phyloP scores from a whole-genome alignment of 2,888 invertebrate genomes.

The Teleogryllus oceanicus region DNA sequence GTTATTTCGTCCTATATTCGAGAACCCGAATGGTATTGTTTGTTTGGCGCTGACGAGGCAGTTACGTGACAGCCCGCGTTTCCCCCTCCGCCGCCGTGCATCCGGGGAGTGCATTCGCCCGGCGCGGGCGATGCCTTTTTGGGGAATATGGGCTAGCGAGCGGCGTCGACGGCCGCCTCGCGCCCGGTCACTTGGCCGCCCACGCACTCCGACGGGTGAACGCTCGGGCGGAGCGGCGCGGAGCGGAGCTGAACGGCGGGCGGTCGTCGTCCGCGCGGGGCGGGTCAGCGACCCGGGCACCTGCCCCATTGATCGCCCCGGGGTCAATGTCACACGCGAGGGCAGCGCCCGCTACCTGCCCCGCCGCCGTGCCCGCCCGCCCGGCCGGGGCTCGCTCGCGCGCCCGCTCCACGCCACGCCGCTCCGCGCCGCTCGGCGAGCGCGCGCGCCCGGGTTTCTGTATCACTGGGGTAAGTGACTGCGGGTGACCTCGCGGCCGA shows the following conservation, averaged over 20 bases:
- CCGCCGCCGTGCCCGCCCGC: not conserved
- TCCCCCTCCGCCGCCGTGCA: too few relatives aligned
- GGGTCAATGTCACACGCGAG: not conserved
- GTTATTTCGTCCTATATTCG: too few relatives aligned
- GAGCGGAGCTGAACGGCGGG: constrained; percentile 18
- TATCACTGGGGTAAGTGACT: constrained; percentile 61
- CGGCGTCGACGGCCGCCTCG: not conserved
- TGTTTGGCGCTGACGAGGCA: too few relatives aligned
- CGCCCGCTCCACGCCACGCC: not conserved
- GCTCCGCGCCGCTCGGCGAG: not conserved
- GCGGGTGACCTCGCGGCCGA: constrained; percentile 54
- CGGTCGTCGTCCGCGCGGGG: constrained; percentile 27
- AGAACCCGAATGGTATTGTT: too few relatives aligned
- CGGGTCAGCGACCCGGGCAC: constrained; percentile 19
- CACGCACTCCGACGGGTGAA: constrained; percentile 44
- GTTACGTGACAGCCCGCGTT: too few relatives aligned
- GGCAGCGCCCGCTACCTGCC: not conserved
- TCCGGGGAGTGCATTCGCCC: not conserved
- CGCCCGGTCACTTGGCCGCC: not conserved
- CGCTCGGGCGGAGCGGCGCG: not conserved
- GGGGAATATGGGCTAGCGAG: constrained; percentile 18
- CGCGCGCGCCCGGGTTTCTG: constrained; percentile 33
- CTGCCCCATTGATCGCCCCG: constrained; percentile 11
- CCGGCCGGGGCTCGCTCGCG: constrained; percentile 22
- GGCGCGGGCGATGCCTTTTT: not conserved